These are phyloP conservation scores for Drosophila rufa DNA, from an alignment of 1,140 invertebrate species.

Conservation along the genomic window DNA sequence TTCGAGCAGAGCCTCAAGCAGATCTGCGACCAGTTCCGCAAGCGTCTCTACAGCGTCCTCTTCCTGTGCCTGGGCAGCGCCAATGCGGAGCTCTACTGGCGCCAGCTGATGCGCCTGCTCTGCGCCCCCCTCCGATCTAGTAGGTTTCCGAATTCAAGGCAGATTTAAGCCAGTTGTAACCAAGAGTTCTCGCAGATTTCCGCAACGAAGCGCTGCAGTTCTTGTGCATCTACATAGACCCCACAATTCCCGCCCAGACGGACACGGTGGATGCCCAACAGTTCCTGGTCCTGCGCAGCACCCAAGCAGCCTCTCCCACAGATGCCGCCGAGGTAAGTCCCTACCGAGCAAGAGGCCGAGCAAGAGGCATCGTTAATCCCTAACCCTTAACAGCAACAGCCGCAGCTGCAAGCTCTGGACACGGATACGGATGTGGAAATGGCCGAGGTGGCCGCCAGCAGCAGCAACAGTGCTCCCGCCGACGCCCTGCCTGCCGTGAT, in stretches of 20 bases:
- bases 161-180: not conserved
- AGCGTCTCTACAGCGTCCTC: conserved; percentile 71
- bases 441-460: conserved; percentile 54
- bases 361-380: conserved; percentile 30
- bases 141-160: conserved; percentile 26
- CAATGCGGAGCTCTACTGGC: conserved; percentile 78
- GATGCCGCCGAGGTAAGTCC: conserved; percentile 44
- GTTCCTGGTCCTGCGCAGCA: conserved; percentile 71
- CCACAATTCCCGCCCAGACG: conserved; percentile 51
- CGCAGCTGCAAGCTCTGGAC: conserved; percentile 38
- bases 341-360: not conserved
- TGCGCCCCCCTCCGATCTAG: conserved; percentile 53
- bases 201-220: conserved; percentile 72
- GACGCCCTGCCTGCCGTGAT: conserved; percentile 85
- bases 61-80: conserved; percentile 69
- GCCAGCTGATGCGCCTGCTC: conserved; percentile 67
- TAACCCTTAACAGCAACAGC: conserved; percentile 28
- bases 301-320: conserved; percentile 4
- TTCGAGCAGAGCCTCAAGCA: conserved; percentile 85
- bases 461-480: conserved; percentile 38
- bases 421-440: conserved; percentile 73
- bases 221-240: conserved; percentile 64
- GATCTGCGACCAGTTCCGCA: conserved; percentile 68
- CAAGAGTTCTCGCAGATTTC: conserved; percentile 50
- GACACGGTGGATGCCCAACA: conserved; percentile 69